phyloP scores from a whole-genome alignment of 2,113 vertebrate species.

The Bubo blakistoni region DNA sequence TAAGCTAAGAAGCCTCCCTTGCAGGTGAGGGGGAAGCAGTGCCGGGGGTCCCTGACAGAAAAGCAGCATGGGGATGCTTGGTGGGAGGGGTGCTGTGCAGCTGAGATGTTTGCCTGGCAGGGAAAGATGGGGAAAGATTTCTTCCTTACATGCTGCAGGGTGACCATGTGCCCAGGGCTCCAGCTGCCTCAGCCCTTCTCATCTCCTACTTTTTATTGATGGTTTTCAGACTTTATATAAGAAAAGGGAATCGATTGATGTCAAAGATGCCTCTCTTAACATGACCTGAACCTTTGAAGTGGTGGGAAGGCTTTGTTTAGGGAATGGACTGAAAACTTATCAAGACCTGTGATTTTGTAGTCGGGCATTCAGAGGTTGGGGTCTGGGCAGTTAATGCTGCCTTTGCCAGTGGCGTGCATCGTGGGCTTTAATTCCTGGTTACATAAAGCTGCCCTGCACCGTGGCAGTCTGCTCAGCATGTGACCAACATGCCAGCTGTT shows the following conservation, averaged over 20 bases:
- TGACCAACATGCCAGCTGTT: neutral
- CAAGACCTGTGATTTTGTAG: neutral
- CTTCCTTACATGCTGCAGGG: neutral
- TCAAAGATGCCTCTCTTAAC: neutral
- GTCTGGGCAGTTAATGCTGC: neutral
- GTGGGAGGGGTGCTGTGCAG: neutral
- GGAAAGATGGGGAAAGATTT: neutral
- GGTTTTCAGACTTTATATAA: neutral
- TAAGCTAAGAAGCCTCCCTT: neutral
- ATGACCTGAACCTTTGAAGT: neutral
- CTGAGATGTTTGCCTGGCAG: rapidly evolving
- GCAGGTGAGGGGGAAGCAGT: neutral
- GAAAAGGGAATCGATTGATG: rapidly evolving
- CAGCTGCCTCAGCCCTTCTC: neutral
- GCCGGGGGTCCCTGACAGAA: neutral
- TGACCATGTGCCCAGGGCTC: neutral
- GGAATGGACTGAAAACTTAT: neutral
- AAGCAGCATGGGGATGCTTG: rapidly evolving
- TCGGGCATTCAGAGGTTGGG: neutral
- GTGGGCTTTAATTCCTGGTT: neutral
- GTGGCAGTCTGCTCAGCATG: neutral
- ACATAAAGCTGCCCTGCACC: neutral
- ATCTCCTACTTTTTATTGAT: neutral
- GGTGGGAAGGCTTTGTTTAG: neutral
- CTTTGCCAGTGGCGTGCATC: rapidly evolving